Evolutionary conservation across 92 coral and sea anemone species (phyloP).

Genomic region (Parazoanthus swiftii): DNA sequence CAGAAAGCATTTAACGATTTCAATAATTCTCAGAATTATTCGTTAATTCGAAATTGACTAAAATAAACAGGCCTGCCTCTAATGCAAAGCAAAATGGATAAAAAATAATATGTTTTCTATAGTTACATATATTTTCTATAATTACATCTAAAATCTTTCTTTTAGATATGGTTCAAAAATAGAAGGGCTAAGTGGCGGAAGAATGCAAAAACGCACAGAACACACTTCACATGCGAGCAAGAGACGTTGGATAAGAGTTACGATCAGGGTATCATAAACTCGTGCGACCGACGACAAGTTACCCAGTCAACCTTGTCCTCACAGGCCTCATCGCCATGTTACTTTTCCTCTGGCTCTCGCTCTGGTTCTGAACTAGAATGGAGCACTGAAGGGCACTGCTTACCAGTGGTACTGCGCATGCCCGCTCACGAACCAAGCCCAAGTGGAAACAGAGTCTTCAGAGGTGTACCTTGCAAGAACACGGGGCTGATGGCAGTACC

Average conservation of each 20-base stretch:
- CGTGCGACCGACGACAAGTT: background rate
- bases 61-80: too few relatives aligned
- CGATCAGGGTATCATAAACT: background rate
- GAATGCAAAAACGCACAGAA: constrained; percentile 59
- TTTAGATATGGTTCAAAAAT: constrained; percentile 88
- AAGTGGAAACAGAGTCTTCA: background rate
- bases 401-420: background rate
- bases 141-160: background rate
- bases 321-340: too few relatives aligned
- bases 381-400: background rate
- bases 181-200: constrained; percentile 86
- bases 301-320: background rate
- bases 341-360: background rate
- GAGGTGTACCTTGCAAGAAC: background rate
- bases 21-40: too few relatives aligned
- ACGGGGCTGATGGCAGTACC: background rate
- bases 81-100: too few relatives aligned
- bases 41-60: too few relatives aligned
- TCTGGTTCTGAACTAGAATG: background rate
- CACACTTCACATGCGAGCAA: constrained; percentile 39
- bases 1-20: too few relatives aligned
- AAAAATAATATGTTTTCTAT: too few relatives aligned
- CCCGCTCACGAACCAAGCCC: background rate
- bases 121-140: too few relatives aligned
- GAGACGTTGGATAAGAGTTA: constrained; percentile 11